Base-by-base conservation (phyloP, 2,888 invertebrate species). In the Maniola hyperantus region DNA sequence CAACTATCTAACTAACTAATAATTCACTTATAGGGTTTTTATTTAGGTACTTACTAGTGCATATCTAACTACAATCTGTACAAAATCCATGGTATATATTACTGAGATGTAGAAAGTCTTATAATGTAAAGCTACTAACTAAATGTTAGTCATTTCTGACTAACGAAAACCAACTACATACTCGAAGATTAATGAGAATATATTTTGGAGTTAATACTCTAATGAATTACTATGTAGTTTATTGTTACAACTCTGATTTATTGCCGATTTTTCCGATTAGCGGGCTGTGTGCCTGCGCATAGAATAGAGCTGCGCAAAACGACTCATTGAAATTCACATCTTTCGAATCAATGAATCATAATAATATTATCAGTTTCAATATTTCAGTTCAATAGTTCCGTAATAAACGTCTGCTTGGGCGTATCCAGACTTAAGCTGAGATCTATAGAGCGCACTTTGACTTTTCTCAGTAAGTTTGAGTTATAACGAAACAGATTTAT, bases 211-310 rank as follows among this genome's bases (percentile, higher is more conserved):
- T 67, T 54, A 54, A 63, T 67, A 68, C 64, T 18, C 42, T 64
- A 51, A 68, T 70, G 51, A 59, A 61, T 58, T 61, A 60, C 33
- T 55, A 26, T 26, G 26, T 26, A 66, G 71, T 74, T 74, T 74
- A 72, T 73, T 73, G 70, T 67, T 66, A 50, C 63, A 68, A 65
- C 53, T 36, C 55, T 71, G 72, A 72, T 74, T 74, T 74, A 73
- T 65, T 59, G 59, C 66, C 63, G 67, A 66, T 67, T 68, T n/a
- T 73, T 68, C 73, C 73, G 74, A 72, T 68, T 66, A 62, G 44
- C 68, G 39, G 67, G 55, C 61, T 39, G 66, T 68, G 68, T 59
- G 60, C 62, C 20, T 51, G 70, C 68, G 59, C 66, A 67, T 67
- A 69, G 11, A 18, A 55, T 55, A 55, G 55, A 55, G 55, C 36